phyloP scores from a whole-genome alignment of 2,113 vertebrate species.

The Seriola rivoliana region DNA sequence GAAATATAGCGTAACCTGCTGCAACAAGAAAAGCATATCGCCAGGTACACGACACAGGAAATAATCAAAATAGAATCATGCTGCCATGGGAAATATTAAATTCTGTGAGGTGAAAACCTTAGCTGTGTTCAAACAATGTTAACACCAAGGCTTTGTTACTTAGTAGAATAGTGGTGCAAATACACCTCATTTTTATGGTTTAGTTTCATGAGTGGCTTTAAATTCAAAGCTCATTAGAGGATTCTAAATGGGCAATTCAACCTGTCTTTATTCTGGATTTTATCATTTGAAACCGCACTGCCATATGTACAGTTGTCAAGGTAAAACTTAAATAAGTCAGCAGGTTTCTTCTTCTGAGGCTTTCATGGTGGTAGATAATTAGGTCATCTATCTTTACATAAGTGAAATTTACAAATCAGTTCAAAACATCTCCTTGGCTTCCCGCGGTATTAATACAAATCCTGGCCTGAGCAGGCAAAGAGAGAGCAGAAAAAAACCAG shows the following conservation, averaged over 20 bases:
- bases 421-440: background rate
- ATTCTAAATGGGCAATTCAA: conserved; percentile 25
- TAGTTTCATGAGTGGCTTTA: conserved; percentile 18
- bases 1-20: conserved; percentile 33
- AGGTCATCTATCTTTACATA: conserved; percentile 21
- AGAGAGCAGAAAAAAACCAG: conserved; percentile 18
- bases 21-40: conserved; percentile 37
- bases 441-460: conserved; percentile 35
- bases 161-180: background rate
- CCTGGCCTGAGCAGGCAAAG: background rate
- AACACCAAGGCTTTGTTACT: conserved; percentile 16
- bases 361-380: conserved; percentile 17
- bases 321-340: background rate
- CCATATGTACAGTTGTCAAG: conserved; percentile 7
- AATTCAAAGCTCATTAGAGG: conserved; percentile 57
- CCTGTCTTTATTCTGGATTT: background rate
- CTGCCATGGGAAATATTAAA: conserved; percentile 33
- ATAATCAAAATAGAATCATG: conserved; percentile 49
- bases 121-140: conserved; percentile 44
- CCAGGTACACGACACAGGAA: conserved; percentile 28
- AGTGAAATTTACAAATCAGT: conserved; percentile 42
- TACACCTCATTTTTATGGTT: conserved; percentile 21
- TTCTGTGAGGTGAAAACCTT: conserved; percentile 36
- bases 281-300: conserved; percentile 14
- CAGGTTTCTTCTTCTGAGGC: conserved; percentile 4